Base-by-base conservation (phyloP, 2,113 vertebrate genomes). In the Falcunculus frontatus region DNA sequence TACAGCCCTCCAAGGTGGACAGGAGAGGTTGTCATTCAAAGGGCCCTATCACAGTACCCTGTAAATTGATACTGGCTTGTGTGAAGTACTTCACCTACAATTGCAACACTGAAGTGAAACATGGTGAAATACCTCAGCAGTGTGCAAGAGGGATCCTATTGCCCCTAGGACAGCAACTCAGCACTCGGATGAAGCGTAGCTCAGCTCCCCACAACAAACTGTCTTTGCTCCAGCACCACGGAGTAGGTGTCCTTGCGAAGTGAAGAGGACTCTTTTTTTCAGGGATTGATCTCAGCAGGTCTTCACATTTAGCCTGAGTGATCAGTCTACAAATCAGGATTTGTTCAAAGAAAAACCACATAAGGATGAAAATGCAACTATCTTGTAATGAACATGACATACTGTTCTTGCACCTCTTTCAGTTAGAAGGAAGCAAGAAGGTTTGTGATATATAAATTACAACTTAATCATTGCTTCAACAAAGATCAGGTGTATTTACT, bases 141-240 rank as follows among this genome's bases (percentile, higher is more conserved):
- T 18, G 37, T 22, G 15, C 55, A 50, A 23, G 55, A 65, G 3
- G 1, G 22, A 62, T n/a, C n/a, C 32, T 41, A 9, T 4, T 47
- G 29, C 13, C 44, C 41, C 18, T 6, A 19, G 52, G 27, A n/a
- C 16, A 64, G 29, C 2, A 8, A 4, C 41, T 80, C 25, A 64
- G 30, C 0, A 0, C 2, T 1, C 16, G 27, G n/a, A 5, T 9
- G 32, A 35, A 65, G 16, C 23, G 16, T 9, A 65, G 25, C 50
- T 86, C 3, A 2, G 13, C 21, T 70, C 53, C 26, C 27, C 33
- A 42, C 23, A 37, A 4, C 26, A 73, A 49, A 52, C 10, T 17
- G 29, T 33, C 11, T 78, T 75, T 42, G 15, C 33, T 82, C 8
- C n/a, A 60, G n/a, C 17, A 27, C 10, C 10, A 20, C 7, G 5